Base-by-base conservation (phyloP, 2,113 vertebrate genomes). In the Sinocyclocheilus grahami region DNA sequence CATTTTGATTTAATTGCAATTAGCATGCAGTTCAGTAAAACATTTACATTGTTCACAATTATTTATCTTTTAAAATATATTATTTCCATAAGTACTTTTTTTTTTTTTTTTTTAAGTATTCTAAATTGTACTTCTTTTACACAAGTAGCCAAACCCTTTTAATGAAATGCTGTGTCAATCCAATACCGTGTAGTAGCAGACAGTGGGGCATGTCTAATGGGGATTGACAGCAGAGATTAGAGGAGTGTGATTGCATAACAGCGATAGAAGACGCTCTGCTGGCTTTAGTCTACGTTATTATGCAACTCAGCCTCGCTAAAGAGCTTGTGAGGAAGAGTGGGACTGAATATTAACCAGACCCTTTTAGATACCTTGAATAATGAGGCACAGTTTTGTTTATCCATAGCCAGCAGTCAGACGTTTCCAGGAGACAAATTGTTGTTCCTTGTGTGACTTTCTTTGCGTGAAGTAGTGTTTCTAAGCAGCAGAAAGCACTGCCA, bases 211-310 rank as follows among this genome's bases (percentile, higher is more conserved):
- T 87, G 86, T 79, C n/a, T 87, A 91, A 91, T 78, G 84, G 85
- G 76, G 76, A 75, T 83, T 87, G 89, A 89, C 90, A 89, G 89
- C 81, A 65, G 67, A 58, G 87, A 90, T 62, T 88, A 90, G 82
- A 88, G 79, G 60, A 86, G 83, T 18, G 9, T 62, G 42, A 81
- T 93, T 93, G 77, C 88, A 55, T 92, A 92, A 92, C 87, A 83
- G 60, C 18, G 78, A 80, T 80, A 85, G 12, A 82, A 80, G 46
- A 65, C 9, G 42, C 76, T 37, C 69, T 63, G 11, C 46, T 77
- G 14, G 33, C 30, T 33, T 53, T 46, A 48, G 53, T 39, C 78
- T 24, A 18, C 16, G 22, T 42, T 55, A 24, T 95, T 95, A 87
- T 27, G 30, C 91, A 94, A 94, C 83, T 82, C 72, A 63, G 82